Conservation (phyloP, 2,888 invertebrate genomes). For the Melangyna quadrimaculata region DNA sequence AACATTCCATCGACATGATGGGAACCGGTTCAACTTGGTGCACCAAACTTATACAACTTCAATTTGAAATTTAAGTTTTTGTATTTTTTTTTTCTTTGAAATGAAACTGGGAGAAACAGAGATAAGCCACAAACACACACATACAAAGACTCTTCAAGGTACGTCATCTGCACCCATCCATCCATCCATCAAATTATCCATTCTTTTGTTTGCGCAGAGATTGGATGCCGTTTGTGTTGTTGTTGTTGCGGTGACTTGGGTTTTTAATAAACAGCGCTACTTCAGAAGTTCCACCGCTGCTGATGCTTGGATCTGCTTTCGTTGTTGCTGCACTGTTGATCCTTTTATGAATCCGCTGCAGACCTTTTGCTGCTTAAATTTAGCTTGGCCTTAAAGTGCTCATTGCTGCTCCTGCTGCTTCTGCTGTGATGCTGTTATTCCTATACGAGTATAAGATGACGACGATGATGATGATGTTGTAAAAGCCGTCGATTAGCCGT, state of each 20-base stretch:
- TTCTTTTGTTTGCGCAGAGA: slow-evolving; percentile 69
- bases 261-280: slow-evolving; percentile 71
- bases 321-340: slow-evolving; percentile 30
- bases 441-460: background rate
- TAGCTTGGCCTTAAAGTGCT: background rate
- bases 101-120: background rate
- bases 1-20: slow-evolving; percentile 55
- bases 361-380: slow-evolving; percentile 23
- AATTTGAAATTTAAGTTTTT: slow-evolving; percentile 17
- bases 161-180: slow-evolving; percentile 67
- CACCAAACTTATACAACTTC: slow-evolving; percentile 27
- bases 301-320: background rate
- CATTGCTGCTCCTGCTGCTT: background rate
- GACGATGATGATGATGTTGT: slow-evolving; percentile 55
- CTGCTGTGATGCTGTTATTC: background rate
- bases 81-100: background rate
- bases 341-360: slow-evolving; percentile 58
- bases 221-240: slow-evolving; percentile 52
- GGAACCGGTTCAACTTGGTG: slow-evolving; percentile 55
- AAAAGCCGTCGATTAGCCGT: slow-evolving; percentile 70
- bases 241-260: slow-evolving; percentile 47
- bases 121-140: slow-evolving; percentile 27
- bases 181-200: slow-evolving; percentile 72
- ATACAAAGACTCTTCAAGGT: background rate
- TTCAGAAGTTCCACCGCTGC: slow-evolving; percentile 66